Conservation (phyloP, 2,113 vertebrate genomes). For the Azemiops feae region DNA sequence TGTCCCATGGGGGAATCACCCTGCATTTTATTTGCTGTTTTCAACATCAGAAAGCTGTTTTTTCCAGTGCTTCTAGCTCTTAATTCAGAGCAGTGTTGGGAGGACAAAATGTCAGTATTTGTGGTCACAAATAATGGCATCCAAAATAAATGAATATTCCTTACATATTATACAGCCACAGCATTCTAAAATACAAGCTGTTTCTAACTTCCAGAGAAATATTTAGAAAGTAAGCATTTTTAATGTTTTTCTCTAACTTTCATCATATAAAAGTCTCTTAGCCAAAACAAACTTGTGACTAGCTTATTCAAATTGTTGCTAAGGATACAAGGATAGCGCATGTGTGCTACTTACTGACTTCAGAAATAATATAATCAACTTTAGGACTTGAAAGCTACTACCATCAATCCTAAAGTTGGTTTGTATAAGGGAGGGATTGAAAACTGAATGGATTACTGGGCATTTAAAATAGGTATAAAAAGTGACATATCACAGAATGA, state of each 20-base stretch:
- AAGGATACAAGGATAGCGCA: background rate
- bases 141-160: background rate
- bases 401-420: background rate
- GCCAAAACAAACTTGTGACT: background rate
- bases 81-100: background rate
- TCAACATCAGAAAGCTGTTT: background rate
- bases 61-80: background rate
- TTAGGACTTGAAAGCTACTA: background rate
- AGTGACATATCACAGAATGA: background rate
- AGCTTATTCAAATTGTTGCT: background rate
- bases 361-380: background rate
- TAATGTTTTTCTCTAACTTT: background rate
- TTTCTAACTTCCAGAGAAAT: background rate
- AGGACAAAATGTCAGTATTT: background rate
- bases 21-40: background rate
- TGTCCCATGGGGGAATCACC: background rate
- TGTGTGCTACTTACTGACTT: background rate
- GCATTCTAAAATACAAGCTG: background rate
- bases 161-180: background rate
- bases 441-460: background rate
- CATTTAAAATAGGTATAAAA: background rate
- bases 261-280: conserved; percentile 18
- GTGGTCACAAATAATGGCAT: background rate
- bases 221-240: background rate
- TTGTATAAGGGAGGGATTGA: background rate